Conservation (phyloP, 2,113 vertebrate genomes). For the Pterocles orientalis region DNA sequence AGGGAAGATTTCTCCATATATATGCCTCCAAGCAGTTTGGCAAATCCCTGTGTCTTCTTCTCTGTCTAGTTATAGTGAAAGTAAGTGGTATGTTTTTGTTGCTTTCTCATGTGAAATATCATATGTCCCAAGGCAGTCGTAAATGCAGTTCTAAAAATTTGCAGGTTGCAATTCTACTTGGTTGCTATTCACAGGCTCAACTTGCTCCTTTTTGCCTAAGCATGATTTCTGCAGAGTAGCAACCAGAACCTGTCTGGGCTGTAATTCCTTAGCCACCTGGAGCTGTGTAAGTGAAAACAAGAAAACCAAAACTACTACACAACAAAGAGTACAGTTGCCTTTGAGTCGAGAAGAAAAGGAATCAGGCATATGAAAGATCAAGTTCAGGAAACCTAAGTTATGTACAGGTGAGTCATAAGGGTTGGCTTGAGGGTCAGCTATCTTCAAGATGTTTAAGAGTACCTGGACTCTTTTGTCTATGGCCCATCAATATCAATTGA, state of each 20-base stretch:
- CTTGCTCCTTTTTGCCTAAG: background rate
- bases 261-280: background rate
- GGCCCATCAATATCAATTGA: background rate
- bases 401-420: rapidly evolving
- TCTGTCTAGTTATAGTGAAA: background rate
- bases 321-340: background rate
- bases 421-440: background rate
- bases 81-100: background rate
- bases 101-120: background rate
- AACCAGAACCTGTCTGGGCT: background rate
- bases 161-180: background rate
- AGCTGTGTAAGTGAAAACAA: background rate
- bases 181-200: background rate
- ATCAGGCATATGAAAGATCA: background rate
- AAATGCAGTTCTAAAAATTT: background rate
- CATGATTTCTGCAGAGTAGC: background rate
- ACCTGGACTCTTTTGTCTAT: background rate
- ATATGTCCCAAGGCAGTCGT: background rate
- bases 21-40: background rate
- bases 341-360: background rate
- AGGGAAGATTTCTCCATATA: background rate
- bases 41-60: background rate
- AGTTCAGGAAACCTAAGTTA: background rate
- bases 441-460: background rate
- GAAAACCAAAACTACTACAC: background rate